Percentiles rank a stretch among this genome's conserved stretches.
These are phyloP conservation scores for Haliaeetus leucogaster DNA, from an alignment of 2,113 vertebrate genomes.

Conservation along the genomic window DNA sequence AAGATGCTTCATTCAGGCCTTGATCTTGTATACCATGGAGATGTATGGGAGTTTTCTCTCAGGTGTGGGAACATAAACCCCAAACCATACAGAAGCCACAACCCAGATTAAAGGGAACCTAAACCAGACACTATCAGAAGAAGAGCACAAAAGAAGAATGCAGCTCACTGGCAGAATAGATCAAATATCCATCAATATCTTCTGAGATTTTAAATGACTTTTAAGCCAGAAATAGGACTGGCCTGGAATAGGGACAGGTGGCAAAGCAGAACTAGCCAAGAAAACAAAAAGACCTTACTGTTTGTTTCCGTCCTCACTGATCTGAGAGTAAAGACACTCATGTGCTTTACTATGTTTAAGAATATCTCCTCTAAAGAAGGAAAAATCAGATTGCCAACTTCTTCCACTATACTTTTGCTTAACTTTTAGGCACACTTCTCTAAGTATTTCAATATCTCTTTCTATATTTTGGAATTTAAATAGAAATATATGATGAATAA, in stretches of 20 bases:
- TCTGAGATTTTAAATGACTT: not conserved
- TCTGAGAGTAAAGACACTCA: not conserved
- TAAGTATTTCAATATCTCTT: not conserved
- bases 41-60: not conserved
- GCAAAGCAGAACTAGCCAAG: not conserved
- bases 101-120: not conserved
- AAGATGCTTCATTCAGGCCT: not conserved
- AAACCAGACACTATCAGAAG: not conserved
- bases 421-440: not conserved
- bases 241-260: not conserved
- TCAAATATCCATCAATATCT: not conserved
- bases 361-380: not conserved
- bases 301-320: not conserved
- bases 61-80: not conserved
- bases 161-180: not conserved
- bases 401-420: not conserved
- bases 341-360: not conserved
- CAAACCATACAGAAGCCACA: not conserved
- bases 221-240: not conserved
- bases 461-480: not conserved
- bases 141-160: not conserved
- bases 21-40: not conserved
- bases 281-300: not conserved
- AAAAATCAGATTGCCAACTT: not conserved
- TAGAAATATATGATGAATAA: not conserved